Evolutionary conservation across 2,888 invertebrate species (phyloP).

Genomic region (Chymomyza caudatula): DNA sequence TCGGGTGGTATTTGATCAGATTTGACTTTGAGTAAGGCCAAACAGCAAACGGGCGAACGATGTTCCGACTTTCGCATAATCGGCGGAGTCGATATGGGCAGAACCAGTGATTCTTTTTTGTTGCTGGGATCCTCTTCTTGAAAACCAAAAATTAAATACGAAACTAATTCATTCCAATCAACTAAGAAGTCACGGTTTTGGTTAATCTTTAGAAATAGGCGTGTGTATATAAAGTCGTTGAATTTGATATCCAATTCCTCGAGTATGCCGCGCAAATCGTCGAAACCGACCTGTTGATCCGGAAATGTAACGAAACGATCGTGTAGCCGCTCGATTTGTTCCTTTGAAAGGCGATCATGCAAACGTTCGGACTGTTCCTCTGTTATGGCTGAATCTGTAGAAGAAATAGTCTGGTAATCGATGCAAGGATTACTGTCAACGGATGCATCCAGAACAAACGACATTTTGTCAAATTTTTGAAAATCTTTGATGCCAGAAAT

Average conservation of each 20-base stretch:
- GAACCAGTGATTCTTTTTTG: slow-evolving; percentile 82
- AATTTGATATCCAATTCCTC: slow-evolving; percentile 59
- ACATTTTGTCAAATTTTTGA: slow-evolving; percentile 25
- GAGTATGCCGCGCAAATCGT: slow-evolving; percentile 64
- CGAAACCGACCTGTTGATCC: slow-evolving; percentile 49
- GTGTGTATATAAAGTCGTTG: slow-evolving; percentile 81
- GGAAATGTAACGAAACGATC: slow-evolving; percentile 48
- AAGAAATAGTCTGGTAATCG: slow-evolving; percentile 67
- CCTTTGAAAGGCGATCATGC: slow-evolving; percentile 70
- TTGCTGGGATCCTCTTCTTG: slow-evolving; percentile 83
- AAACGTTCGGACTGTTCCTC: slow-evolving; percentile 66
- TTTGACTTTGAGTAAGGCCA: slow-evolving; percentile 74
- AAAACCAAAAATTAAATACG: slow-evolving; percentile 86
- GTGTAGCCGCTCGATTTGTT: slow-evolving; percentile 67
- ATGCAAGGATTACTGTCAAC: slow-evolving; percentile 40
- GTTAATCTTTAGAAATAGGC: slow-evolving; percentile 83
- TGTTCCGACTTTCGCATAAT: slow-evolving; percentile 83
- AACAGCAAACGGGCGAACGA: slow-evolving; percentile 83
- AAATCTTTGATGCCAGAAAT: background rate
- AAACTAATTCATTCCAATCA: slow-evolving; percentile 88
- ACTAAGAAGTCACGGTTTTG: slow-evolving; percentile 80
- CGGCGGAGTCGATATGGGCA: slow-evolving; percentile 82
- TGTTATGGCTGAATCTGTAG: slow-evolving; percentile 35
- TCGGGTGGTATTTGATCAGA: slow-evolving; percentile 53
- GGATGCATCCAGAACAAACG: slow-evolving; percentile 30